These are phyloP conservation scores for Archivesica marissinica DNA, from an alignment of 1,140 invertebrate genomes.

Conservation along the genomic window DNA sequence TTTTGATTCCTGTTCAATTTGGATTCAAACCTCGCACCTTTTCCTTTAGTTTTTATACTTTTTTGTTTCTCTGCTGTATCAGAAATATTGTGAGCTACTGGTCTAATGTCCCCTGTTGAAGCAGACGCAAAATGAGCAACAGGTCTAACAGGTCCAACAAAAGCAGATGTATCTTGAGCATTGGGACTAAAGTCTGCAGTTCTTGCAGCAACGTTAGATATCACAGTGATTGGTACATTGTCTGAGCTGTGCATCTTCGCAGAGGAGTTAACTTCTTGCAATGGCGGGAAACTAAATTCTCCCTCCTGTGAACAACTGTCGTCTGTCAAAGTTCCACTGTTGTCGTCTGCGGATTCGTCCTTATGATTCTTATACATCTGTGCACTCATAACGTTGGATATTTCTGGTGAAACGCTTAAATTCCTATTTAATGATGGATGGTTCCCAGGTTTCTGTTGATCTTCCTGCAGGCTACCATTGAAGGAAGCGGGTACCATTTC, in stretches of 20 bases:
- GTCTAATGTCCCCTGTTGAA: background rate
- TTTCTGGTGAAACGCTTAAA: background rate
- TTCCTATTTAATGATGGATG: background rate
- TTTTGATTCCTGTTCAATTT: background rate
- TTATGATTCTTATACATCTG: background rate
- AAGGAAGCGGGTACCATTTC: constrained; percentile 39
- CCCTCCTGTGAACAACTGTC: constrained; percentile 46
- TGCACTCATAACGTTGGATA: background rate
- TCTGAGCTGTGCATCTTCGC: background rate
- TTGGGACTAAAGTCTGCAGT: background rate
- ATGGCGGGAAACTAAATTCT: constrained; percentile 65
- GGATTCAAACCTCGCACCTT: background rate
- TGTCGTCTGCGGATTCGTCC: constrained; percentile 42
- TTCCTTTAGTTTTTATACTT: background rate
- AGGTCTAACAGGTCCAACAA: background rate
- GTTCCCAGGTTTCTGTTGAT: background rate
- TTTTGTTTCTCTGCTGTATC: background rate
- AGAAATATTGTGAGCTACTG: background rate
- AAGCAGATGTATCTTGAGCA: background rate
- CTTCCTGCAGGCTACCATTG: background rate
- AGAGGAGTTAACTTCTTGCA: constrained; percentile 51
- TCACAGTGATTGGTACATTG: background rate
- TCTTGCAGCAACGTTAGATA: constrained; percentile 27
- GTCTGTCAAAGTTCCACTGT: constrained; percentile 55
- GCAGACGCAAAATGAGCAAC: background rate